Conservation (phyloP, 2,113 vertebrate genomes). For the Plotosus lineatus region DNA sequence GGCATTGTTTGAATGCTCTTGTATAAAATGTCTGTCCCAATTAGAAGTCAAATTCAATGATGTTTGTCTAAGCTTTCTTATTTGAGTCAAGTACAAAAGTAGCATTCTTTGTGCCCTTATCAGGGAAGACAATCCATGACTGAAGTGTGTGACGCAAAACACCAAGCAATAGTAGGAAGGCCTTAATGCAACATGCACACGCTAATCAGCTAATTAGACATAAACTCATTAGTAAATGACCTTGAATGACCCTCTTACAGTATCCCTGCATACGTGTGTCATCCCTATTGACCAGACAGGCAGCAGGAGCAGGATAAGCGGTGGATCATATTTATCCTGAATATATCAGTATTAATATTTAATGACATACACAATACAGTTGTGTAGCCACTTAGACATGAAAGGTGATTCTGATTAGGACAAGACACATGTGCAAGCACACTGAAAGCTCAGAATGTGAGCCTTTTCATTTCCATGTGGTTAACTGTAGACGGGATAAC, state of each 20-base stretch:
- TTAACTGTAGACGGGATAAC: neutral
- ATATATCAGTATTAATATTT: constrained; percentile 30
- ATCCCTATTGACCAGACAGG: constrained; percentile 6
- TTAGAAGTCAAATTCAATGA: neutral
- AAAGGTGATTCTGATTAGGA: constrained; percentile 13
- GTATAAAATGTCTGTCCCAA: neutral
- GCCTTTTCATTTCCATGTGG: neutral
- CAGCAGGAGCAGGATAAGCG: neutral
- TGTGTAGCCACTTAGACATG: constrained; percentile 8
- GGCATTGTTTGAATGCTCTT: neutral
- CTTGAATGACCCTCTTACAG: constrained; percentile 1
- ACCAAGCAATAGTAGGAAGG: neutral
- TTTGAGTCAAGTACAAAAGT: neutral
- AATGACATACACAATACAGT: neutral
- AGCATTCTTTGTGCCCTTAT: neutral
- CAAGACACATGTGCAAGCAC: neutral
- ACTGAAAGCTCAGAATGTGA: neutral
- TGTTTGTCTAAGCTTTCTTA: neutral
- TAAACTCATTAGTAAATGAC: constrained; percentile 38
- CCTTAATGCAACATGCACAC: neutral
- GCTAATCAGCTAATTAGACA: constrained; percentile 35
- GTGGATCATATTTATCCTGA: neutral
- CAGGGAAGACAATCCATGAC: neutral
- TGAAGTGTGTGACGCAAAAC: constrained; percentile 10
- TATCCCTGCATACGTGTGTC: neutral